Evolutionary conservation across 2,888 invertebrate species (phyloP).

Genomic region (Chelonus formosanus): DNA sequence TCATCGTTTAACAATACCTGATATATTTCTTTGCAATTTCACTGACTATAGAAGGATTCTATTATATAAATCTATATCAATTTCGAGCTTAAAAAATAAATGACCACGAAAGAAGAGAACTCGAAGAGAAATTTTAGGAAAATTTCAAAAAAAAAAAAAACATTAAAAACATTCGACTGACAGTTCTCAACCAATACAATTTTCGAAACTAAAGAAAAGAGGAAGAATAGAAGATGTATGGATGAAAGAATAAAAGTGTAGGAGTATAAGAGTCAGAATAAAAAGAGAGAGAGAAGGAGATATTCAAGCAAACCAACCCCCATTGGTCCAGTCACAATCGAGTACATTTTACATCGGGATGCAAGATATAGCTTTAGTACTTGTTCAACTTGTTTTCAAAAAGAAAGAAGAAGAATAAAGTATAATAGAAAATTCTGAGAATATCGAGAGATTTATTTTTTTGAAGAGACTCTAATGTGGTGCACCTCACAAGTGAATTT

Average conservation of each 20-base stretch:
- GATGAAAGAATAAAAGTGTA: no score
- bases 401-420: conserved; percentile 21
- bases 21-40: no score
- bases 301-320: conserved; percentile 6
- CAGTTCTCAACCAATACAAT: conserved; percentile 10
- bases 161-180: not conserved
- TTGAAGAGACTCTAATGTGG: conserved; percentile 59
- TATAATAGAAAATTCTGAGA: conserved; percentile 49
- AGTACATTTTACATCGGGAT: not conserved
- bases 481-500: conserved; percentile 54
- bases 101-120: conserved; percentile 1
- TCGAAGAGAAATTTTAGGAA: conserved; percentile 7
- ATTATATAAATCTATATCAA: not conserved
- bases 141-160: conserved; percentile 6
- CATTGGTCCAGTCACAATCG: not conserved
- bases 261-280: not conserved
- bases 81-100: not conserved
- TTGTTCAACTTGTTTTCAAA: conserved; percentile 9
- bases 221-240: not conserved
- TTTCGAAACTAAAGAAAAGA: conserved; percentile 8
- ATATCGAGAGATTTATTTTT: conserved; percentile 61
- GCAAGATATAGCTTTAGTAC: conserved; percentile 1
- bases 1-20: no score
- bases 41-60: no score
- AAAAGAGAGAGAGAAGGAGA: not conserved